Evolutionary conservation across 2,888 invertebrate species (phyloP).

Genomic region (Drosophila gaucha): DNA sequence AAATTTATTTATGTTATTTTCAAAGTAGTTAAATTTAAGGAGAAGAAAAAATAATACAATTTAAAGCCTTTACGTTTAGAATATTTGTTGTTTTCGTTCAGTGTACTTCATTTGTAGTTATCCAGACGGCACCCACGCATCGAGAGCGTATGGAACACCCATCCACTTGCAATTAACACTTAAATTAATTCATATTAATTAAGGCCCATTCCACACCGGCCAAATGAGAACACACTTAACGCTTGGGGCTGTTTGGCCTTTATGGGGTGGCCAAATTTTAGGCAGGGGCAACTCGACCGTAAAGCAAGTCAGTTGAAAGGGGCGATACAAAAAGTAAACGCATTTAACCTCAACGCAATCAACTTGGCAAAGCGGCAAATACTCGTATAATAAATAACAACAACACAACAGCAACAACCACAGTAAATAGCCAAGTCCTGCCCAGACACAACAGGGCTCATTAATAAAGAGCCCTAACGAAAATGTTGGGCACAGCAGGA

Average conservation of each 20-base stretch:
- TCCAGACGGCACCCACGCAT: constrained; percentile 43
- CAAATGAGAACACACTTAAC: constrained; percentile 76
- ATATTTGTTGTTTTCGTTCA: constrained; percentile 33
- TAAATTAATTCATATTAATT: constrained; percentile 80
- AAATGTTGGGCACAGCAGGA: constrained; percentile 70
- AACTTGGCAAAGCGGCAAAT: constrained; percentile 70
- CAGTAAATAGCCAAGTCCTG: constrained; percentile 58
- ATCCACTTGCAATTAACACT: constrained; percentile 78
- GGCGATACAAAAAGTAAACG: constrained; percentile 52
- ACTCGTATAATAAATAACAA: constrained; percentile 70
- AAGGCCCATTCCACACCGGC: constrained; percentile 53
- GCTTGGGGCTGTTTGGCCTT: constrained; percentile 65
- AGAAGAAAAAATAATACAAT: no score
- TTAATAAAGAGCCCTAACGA: constrained; percentile 66
- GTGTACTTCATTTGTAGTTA: constrained; percentile 51
- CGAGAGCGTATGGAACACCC: constrained; percentile 52
- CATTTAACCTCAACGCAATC: constrained; percentile 71
- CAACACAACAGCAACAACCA: constrained; percentile 32
- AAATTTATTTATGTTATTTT: neutral
- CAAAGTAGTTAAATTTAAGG: neutral
- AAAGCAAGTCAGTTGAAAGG: constrained; percentile 6
- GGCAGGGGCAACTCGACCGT: constrained; percentile 18
- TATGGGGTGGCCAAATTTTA: constrained; percentile 57
- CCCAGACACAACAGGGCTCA: constrained; percentile 71
- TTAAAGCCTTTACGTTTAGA: no score